Evolutionary conservation across 2,888 invertebrate species (phyloP).

Genomic region (Drosophila meridiana): DNA sequence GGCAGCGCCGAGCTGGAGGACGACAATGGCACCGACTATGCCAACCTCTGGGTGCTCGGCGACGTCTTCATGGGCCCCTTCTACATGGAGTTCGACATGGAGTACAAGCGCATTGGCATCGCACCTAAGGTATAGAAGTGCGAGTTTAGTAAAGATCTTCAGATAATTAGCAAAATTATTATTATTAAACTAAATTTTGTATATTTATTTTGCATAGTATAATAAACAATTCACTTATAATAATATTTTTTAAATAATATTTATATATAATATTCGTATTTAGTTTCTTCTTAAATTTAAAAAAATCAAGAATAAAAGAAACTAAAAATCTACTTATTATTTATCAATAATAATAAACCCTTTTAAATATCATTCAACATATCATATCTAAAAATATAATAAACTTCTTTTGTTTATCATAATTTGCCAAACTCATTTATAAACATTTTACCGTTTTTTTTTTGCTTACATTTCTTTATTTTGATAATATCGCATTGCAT

Average conservation of each 20-base stretch:
- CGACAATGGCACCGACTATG: slow-evolving; percentile 20
- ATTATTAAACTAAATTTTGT: neutral
- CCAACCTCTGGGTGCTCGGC: slow-evolving; percentile 94
- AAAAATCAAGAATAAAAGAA: too few species aligned
- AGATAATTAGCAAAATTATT: neutral
- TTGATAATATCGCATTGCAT: slow-evolving; percentile 2
- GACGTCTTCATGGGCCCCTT: slow-evolving; percentile 97
- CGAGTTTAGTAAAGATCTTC: too few species aligned
- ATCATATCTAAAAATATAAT: neutral
- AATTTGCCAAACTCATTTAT: neutral
- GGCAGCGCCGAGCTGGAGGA: slow-evolving; percentile 26
- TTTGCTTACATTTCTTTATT: neutral
- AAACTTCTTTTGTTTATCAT: neutral
- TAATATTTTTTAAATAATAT: too few species aligned
- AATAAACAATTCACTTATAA: neutral
- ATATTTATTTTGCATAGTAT: neutral
- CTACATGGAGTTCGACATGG: slow-evolving; percentile 97
- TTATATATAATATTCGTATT: too few species aligned
- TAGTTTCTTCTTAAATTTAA: too few species aligned
- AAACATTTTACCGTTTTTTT: neutral
- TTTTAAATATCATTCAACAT: neutral
- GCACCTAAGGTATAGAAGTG: slow-evolving; percentile 86
- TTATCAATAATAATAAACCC: neutral
- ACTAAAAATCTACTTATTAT: too few species aligned
- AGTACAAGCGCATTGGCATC: slow-evolving; percentile 93